Percentiles rank a stretch among this genome's conserved stretches.
These are phyloP conservation scores for Acanthochromis polyacanthus DNA, from an alignment of 2,113 vertebrate genomes.

Conservation along the genomic window DNA sequence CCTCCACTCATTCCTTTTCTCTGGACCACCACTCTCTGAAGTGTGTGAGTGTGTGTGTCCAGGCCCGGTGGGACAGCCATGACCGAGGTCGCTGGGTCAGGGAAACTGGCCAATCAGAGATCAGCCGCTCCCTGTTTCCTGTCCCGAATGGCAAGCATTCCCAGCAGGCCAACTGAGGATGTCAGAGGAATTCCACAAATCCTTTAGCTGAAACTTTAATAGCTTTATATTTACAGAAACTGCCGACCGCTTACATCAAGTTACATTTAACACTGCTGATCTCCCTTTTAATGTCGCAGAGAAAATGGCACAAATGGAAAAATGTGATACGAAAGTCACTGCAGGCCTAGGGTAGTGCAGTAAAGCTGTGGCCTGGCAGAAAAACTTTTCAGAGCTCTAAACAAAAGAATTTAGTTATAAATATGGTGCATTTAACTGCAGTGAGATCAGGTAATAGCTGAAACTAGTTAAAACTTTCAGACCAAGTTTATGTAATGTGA, in stretches of 20 bases:
- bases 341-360: no score
- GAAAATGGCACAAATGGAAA: constrained; percentile 4
- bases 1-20: not conserved
- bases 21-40: constrained; percentile 2
- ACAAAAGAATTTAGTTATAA: no score
- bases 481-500: no score
- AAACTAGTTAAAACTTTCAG: no score
- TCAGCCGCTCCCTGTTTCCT: constrained; percentile 73
- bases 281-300: not conserved
- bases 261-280: not conserved
- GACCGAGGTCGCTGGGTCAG: constrained; percentile 62
- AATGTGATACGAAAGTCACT: not conserved
- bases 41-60: constrained; percentile 35
- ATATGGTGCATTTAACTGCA: no score
- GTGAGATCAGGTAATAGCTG: no score
- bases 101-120: constrained; percentile 60
- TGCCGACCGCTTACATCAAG: not conserved
- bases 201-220: constrained; percentile 24
- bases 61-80: constrained; percentile 61
- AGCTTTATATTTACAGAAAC: constrained; percentile 41
- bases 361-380: not conserved
- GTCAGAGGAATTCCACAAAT: constrained; percentile 43
- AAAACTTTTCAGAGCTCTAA: no score
- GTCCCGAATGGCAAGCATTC: constrained; percentile 52
- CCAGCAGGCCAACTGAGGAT: constrained; percentile 43